A percentile compares a stretch with the other conserved stretches of the same genome.
Conservation (phyloP, 53 echinoderm and acorn worm genomes). For the Astropecten irregularis region DNA sequence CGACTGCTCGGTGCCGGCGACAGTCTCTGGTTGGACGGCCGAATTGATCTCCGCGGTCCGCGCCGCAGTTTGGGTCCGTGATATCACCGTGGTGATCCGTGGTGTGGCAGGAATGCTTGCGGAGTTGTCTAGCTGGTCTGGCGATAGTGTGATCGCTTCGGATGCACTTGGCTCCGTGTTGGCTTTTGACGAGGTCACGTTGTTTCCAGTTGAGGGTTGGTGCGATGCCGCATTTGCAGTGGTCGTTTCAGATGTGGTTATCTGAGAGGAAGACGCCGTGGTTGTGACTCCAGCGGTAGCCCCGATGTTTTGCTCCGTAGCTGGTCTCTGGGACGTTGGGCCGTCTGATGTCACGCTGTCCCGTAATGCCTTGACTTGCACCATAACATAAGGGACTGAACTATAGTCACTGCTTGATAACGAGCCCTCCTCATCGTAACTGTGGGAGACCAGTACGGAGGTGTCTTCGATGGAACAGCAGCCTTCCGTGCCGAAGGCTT, state of each 20-base stretch:
- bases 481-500: background rate
- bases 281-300: background rate
- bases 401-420: background rate
- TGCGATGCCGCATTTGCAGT: no score
- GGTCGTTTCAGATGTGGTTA: no score
- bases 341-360: no score
- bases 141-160: no score
- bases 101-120: background rate
- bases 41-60: background rate
- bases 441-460: background rate
- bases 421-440: slow-evolving; percentile 1
- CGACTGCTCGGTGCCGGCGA: background rate
- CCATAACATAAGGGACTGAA: background rate
- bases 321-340: no score
- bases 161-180: no score
- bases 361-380: background rate
- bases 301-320: background rate
- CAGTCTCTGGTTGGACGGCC: background rate
- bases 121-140: background rate
- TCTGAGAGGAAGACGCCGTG: background rate
- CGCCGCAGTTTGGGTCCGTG: background rate
- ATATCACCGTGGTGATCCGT: no score
- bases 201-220: no score
- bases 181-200: no score
- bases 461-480: background rate